These are phyloP conservation scores for Tenodera sinensis DNA, from an alignment of 2,888 invertebrate species.

Conservation along the genomic window DNA sequence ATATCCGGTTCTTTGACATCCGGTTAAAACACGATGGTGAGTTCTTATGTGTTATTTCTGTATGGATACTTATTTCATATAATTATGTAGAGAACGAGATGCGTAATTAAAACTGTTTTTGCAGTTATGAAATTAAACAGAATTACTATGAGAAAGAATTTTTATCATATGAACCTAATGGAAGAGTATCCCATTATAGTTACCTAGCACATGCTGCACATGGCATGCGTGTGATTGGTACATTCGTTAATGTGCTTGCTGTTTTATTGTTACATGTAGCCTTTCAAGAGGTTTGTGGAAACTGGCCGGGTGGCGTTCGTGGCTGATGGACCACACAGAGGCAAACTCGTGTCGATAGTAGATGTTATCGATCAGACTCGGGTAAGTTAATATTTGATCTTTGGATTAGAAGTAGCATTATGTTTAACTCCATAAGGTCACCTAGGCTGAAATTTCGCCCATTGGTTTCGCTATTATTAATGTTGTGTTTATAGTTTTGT, in stretches of 20 bases:
- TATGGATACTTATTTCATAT: not conserved
- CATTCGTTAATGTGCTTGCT: not conserved
- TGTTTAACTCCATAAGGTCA: not conserved
- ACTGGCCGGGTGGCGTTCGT: constrained; percentile 96
- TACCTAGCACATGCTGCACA: too few species aligned
- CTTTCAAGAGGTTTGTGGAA: constrained; percentile 91
- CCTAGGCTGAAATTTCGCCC: not conserved
- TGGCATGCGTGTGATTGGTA: not conserved
- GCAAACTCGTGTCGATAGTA: constrained; percentile 90
- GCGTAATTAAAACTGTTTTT: not conserved
- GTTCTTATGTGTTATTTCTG: not conserved
- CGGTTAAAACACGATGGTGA: not conserved
- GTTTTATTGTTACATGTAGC: constrained; percentile 50
- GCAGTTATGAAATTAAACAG: not conserved
- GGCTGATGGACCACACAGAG: constrained; percentile 83
- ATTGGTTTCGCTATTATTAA: too few species aligned
- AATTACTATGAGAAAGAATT: not conserved
- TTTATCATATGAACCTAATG: too few species aligned
- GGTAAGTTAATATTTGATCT: constrained; percentile 47
- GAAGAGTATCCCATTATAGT: too few species aligned
- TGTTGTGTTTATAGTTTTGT: too few species aligned
- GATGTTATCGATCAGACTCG: constrained; percentile 97
- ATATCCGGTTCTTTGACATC: not conserved
- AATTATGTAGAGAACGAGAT: not conserved
- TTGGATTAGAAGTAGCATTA: not conserved